Evolutionary conservation across 2,113 vertebrate species (phyloP).

Genomic region (Pelusios castaneus): DNA sequence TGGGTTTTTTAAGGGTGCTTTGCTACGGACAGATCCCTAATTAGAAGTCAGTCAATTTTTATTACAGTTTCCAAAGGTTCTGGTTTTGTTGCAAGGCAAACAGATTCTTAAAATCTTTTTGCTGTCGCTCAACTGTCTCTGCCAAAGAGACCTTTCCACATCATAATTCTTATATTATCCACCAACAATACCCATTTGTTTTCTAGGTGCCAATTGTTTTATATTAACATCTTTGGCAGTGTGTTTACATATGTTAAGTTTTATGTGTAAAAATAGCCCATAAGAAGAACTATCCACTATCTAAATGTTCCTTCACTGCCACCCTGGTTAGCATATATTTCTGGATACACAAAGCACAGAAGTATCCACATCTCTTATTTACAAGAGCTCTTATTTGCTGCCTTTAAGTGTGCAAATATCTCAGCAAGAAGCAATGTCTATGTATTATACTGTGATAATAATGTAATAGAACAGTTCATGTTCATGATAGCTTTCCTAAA

Average conservation of each 20-base stretch:
- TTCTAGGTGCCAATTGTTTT: slow-evolving; percentile 61
- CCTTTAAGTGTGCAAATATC: slow-evolving; percentile 19
- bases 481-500: slow-evolving; percentile 52
- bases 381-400: slow-evolving; percentile 21
- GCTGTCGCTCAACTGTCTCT: slow-evolving; percentile 40
- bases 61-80: slow-evolving; percentile 41
- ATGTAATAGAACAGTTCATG: slow-evolving; percentile 59
- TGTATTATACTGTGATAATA: slow-evolving; percentile 31
- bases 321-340: slow-evolving; percentile 25
- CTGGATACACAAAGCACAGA: slow-evolving; percentile 11
- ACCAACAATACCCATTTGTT: slow-evolving; percentile 54
- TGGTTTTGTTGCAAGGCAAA: slow-evolving; percentile 38
- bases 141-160: slow-evolving; percentile 33
- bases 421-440: slow-evolving; percentile 38
- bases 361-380: slow-evolving; percentile 33
- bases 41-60: slow-evolving; percentile 30
- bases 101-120: slow-evolving; percentile 39
- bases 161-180: slow-evolving; percentile 56
- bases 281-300: slow-evolving; percentile 63
- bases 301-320: slow-evolving; percentile 10
- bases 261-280: slow-evolving; percentile 64
- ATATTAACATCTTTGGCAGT: slow-evolving; percentile 63
- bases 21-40: not conserved
- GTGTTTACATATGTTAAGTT: slow-evolving; percentile 46
- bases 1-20: not conserved